Conservation (phyloP, 2,888 invertebrate species). For the Lucinisca nassula region DNA sequence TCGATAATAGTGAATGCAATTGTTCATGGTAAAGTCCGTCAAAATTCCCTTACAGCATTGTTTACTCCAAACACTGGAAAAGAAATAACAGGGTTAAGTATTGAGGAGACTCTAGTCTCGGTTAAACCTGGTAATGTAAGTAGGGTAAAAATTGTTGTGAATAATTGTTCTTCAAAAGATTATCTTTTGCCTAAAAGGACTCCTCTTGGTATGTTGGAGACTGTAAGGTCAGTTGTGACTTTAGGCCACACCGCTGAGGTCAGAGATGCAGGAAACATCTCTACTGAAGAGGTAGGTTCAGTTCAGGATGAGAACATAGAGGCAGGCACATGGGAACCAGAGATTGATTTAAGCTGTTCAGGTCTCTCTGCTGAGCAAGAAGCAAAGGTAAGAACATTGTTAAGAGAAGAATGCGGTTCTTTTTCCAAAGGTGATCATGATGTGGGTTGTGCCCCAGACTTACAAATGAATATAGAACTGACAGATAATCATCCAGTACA, state of each 20-base stretch:
- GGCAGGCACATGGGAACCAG: constrained; percentile 43
- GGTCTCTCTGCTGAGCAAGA: constrained; percentile 23
- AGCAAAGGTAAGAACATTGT: constrained; percentile 16
- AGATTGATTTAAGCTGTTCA: constrained; percentile 34
- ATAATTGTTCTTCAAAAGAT: neutral
- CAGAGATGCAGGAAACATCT: too few species aligned
- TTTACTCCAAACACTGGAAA: neutral
- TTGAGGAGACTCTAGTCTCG: constrained; percentile 6
- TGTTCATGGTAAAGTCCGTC: neutral
- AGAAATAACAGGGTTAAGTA: neutral
- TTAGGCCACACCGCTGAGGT: neutral
- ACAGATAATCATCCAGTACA: constrained; percentile 57
- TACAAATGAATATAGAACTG: constrained; percentile 54
- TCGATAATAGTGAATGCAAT: neutral
- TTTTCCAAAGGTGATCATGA: constrained; percentile 61
- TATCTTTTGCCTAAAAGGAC: neutral
- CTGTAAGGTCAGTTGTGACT: neutral
- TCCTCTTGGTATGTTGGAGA: neutral
- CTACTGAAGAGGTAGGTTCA: too few species aligned
- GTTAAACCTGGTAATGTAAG: neutral
- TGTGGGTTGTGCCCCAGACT: constrained; percentile 37
- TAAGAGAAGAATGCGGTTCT: constrained; percentile 49
- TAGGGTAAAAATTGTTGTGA: constrained; percentile 21
- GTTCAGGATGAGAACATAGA: neutral
- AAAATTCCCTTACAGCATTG: neutral